Evolutionary conservation across 2,888 invertebrate species (phyloP).

Genomic region (Masnerella sp.): DNA sequence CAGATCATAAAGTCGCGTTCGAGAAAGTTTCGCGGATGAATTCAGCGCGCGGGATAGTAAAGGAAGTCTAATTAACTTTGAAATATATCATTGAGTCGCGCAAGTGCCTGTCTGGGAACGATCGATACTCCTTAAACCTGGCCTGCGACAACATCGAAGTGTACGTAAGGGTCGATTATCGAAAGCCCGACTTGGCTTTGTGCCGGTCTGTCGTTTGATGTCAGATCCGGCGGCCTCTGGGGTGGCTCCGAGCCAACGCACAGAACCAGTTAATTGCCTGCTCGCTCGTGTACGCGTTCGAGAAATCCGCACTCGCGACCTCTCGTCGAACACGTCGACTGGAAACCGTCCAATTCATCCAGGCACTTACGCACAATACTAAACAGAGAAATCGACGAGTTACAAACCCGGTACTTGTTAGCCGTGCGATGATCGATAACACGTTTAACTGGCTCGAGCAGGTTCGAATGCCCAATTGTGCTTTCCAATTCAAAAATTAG

Average conservation of each 20-base stretch:
- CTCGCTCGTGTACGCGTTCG: conserved; percentile 61
- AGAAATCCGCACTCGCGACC: conserved; percentile 64
- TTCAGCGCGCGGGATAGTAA: conserved; percentile 31
- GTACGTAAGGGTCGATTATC: conserved; percentile 59
- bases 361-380: conserved; percentile 35
- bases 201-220: conserved; percentile 68
- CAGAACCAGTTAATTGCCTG: conserved; percentile 55
- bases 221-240: conserved; percentile 65
- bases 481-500: too few species aligned
- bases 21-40: conserved; percentile 30
- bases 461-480: too few species aligned
- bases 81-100: conserved; percentile 45
- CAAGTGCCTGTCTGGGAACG: conserved; percentile 42
- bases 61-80: conserved; percentile 56
- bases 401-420: conserved; percentile 29
- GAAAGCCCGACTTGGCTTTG: conserved; percentile 63
- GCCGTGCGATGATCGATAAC: conserved; percentile 11
- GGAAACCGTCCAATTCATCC: conserved; percentile 57
- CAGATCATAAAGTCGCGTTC: conserved; percentile 20
- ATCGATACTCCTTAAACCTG: conserved; percentile 54
- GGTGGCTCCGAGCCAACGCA: conserved; percentile 48
- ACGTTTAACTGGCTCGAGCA: too few species aligned
- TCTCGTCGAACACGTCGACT: conserved; percentile 59
- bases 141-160: conserved; percentile 48
- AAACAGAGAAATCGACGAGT: conserved; percentile 37